Base-by-base conservation (phyloP, 2,113 vertebrate species). In the Prolemur simus region DNA sequence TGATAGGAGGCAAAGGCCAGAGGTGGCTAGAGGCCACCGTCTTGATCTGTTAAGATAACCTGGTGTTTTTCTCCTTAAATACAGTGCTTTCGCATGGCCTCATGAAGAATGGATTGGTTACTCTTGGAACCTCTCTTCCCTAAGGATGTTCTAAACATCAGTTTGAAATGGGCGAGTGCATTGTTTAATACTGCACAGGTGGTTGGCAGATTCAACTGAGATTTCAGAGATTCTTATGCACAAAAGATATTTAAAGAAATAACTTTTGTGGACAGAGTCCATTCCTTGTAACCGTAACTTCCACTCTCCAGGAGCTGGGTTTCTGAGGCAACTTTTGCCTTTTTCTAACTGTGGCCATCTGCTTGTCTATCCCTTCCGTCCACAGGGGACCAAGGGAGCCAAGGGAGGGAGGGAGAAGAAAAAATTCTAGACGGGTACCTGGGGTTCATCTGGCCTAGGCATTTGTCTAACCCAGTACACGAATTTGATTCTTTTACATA, bases 181-280 rank as follows among this genome's bases (percentile, higher is more conserved):
- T 11, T 64, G 17, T 66, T 88, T 86, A 82, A 42, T 10, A 73
- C 25, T 25, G 47, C 52, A 56, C 37, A 77, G 37, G 52, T 77
- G 64, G 34, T 27, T 82, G 52, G 52, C 39, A 84, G 84, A 66
- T 54, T 93, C 54, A 80, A 8, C 58, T 14, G 58, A 91, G 27
- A 68, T 84, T 86, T 91, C 63, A 89, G 49, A 87, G 32, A 66
- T 94, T 92, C 45, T 92, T 56, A 32, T 5, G 34, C 5, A 54
- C n/a, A 49, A 34, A 89, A 71, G 73, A 37, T 73, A 93, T 74
- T 66, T 56, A 60, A 97, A 85, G 47, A 58, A 89, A 76, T 14
- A 89, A 37, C 2, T 91, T 69, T 52, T 60, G 52, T 83, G 54
- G 32, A 64, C 56, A 91, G 63, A 91, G 39, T 39, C 68, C 77